Percentiles rank a stretch among this genome's conserved stretches.
Evolutionary conservation across 2,113 vertebrate genomes (phyloP).

Genomic region (Astatoreochromis straeleni): DNA sequence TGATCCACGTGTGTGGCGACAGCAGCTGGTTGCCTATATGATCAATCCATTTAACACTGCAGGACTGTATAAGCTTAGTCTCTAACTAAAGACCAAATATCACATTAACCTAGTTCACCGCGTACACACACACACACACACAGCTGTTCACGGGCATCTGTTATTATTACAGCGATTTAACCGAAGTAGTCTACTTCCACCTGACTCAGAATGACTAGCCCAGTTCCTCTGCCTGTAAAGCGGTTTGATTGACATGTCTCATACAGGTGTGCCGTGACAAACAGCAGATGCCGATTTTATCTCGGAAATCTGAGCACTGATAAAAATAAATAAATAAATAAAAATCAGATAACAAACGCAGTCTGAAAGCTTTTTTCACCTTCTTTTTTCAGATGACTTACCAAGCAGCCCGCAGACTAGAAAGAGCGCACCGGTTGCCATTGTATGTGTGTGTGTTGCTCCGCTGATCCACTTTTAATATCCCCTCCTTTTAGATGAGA

Average conservation of each 20-base stretch:
- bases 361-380: neutral
- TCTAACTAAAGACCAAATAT: slow-evolving; percentile 49
- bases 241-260: neutral
- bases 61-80: slow-evolving; percentile 41
- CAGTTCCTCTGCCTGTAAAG: neutral
- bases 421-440: slow-evolving; percentile 67
- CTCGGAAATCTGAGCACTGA: neutral
- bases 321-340: neutral
- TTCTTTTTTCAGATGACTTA: slow-evolving; percentile 44
- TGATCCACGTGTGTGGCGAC: neutral
- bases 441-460: slow-evolving; percentile 45
- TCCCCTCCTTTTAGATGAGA: slow-evolving; percentile 1
- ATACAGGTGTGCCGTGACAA: slow-evolving; percentile 23
- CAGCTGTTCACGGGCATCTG: slow-evolving; percentile 45
- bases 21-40: neutral
- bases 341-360: neutral
- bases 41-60: neutral
- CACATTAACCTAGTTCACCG: slow-evolving; percentile 63
- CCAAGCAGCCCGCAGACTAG: slow-evolving; percentile 60
- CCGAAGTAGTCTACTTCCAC: slow-evolving; percentile 26
- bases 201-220: slow-evolving; percentile 28
- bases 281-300: neutral
- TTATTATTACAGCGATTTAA: slow-evolving; percentile 36
- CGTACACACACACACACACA: neutral
- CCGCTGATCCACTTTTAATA: slow-evolving; percentile 37